Conservation (phyloP, 2,888 invertebrate species). For the Xestia sexstrigata region DNA sequence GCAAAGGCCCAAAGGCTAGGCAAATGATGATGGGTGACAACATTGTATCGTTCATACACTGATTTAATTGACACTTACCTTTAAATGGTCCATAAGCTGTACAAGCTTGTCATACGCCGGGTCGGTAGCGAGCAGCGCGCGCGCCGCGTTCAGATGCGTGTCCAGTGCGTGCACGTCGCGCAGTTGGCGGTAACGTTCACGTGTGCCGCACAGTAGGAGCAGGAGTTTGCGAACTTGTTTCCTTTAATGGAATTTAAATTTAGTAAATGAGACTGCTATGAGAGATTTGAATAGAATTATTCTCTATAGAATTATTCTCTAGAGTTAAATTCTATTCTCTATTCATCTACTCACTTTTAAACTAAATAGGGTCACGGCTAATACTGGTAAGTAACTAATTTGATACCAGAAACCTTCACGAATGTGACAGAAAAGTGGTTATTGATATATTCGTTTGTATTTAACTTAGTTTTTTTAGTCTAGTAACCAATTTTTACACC, state of each 20-base stretch:
- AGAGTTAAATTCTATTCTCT: too few relatives aligned
- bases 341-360: too few relatives aligned
- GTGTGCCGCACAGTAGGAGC: constrained; percentile 97
- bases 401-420: not conserved
- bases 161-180: constrained; percentile 98
- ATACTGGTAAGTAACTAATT: not conserved
- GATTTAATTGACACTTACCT: constrained; percentile 80
- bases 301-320: too few relatives aligned
- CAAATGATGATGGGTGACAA: too few relatives aligned
- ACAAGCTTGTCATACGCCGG: constrained; percentile 97
- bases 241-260: constrained; percentile 74
- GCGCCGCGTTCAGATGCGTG: constrained; percentile 95
- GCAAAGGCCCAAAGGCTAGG: too few relatives aligned
- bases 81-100: constrained; percentile 98
- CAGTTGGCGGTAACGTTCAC: constrained; percentile 98
- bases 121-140: constrained; percentile 84
- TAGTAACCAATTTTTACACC: not conserved
- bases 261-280: not conserved
- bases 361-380: too few relatives aligned
- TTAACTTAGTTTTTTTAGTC: not conserved
- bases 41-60: not conserved
- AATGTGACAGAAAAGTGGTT: not conserved
- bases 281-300: not conserved
- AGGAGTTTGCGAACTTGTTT: constrained; percentile 98
- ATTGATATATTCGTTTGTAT: not conserved